phyloP scores from a whole-genome alignment of 2,797 vertebrate species.

The Coregonus sp. region DNA sequence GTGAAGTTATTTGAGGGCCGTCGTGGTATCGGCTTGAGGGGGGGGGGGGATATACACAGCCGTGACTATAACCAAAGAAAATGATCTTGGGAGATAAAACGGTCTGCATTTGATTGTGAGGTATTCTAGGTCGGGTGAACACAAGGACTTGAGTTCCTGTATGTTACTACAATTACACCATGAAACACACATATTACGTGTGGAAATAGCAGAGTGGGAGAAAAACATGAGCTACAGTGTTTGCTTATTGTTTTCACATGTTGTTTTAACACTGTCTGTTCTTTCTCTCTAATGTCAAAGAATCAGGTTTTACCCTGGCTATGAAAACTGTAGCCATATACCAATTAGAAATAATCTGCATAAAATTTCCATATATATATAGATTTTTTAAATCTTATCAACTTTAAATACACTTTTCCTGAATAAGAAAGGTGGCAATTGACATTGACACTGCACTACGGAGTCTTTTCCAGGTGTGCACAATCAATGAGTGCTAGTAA shows the following conservation, averaged over 20 bases:
- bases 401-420: not conserved
- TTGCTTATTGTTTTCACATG: not conserved
- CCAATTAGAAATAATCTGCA: not conserved
- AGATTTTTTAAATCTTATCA: not conserved
- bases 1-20: too few relatives aligned
- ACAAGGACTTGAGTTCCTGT: too few relatives aligned
- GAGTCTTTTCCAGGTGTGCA: not conserved
- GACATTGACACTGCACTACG: too few relatives aligned
- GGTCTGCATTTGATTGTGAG: too few relatives aligned
- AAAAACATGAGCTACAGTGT: not conserved
- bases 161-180: too few relatives aligned
- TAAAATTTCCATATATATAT: too few relatives aligned
- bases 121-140: too few relatives aligned
- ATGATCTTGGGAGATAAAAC: too few relatives aligned
- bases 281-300: not conserved
- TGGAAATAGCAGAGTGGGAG: not conserved
- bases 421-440: not conserved
- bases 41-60: too few relatives aligned
- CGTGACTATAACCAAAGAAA: too few relatives aligned
- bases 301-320: not conserved
- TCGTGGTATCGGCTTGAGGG: too few relatives aligned
- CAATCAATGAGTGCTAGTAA: not conserved
- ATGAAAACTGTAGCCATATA: not conserved
- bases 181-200: constrained; percentile 35
- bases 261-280: not conserved